Evolutionary conservation across 2,888 invertebrate species (phyloP).

Genomic region (Xylocampa areola): DNA sequence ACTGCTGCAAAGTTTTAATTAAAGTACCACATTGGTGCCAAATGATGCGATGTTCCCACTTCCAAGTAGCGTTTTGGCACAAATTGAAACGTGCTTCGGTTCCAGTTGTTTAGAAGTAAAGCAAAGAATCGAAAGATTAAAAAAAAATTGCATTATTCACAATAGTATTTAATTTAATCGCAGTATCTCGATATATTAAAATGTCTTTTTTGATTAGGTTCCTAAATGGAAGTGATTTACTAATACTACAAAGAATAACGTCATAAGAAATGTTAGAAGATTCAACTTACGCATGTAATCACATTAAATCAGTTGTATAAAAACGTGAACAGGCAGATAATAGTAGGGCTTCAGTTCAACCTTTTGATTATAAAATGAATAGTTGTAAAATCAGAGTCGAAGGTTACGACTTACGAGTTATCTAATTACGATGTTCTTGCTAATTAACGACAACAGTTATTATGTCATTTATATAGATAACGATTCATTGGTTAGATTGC

Average conservation of each 20-base stretch:
- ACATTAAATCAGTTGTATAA: no score
- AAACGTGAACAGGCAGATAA: slow-evolving; percentile 2
- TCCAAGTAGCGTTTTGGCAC: slow-evolving; percentile 32
- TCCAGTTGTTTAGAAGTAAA: background rate
- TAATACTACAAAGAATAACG: no score
- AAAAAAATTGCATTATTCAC: background rate
- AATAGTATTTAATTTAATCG: no score
- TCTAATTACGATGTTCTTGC: slow-evolving; percentile 28
- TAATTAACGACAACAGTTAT: slow-evolving; percentile 40
- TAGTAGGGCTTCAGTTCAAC: slow-evolving; percentile 30
- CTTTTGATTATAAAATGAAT: slow-evolving; percentile 31
- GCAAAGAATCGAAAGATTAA: no score
- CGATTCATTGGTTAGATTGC: slow-evolving; percentile 11
- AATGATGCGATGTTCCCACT: slow-evolving; percentile 30
- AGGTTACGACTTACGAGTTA: slow-evolving; percentile 40
- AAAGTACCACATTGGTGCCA: slow-evolving; percentile 30
- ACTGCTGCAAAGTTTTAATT: slow-evolving; percentile 36
- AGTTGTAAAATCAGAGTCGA: slow-evolving; percentile 25
- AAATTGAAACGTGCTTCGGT: background rate
- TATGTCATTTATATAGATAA: slow-evolving; percentile 36
- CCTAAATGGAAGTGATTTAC: no score
- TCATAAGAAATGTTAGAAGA: no score
- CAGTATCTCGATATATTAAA: no score
- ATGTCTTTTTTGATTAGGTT: no score
- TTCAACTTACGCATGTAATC: no score